Evolutionary conservation across 2,113 vertebrate genomes (phyloP).

Genomic region (Dipodomys merriami): DNA sequence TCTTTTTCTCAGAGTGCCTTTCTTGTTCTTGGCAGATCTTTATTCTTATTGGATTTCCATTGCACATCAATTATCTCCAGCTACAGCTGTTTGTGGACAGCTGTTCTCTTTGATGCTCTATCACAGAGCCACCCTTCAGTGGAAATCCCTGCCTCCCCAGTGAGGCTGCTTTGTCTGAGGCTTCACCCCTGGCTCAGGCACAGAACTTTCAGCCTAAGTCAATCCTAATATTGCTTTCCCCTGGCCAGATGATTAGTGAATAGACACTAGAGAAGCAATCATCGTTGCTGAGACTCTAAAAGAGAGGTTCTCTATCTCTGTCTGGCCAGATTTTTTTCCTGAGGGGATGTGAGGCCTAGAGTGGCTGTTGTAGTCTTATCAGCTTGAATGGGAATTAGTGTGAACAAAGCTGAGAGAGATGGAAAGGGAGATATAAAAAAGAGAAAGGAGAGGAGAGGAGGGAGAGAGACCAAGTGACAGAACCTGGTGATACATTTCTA

Average conservation of each 20-base stretch:
- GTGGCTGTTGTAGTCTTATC: not conserved
- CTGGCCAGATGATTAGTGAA: not conserved
- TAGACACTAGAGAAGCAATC: not conserved
- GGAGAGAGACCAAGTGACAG: too few relatives aligned
- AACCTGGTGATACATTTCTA: not conserved
- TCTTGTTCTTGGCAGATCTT: conserved; percentile 11
- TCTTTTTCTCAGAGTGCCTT: not conserved
- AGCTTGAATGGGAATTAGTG: conserved; percentile 13
- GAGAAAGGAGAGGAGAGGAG: fast-evolving
- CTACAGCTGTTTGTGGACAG: conserved; percentile 69
- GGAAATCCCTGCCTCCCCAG: conserved; percentile 20
- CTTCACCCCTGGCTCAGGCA: not conserved
- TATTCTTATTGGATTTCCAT: conserved; percentile 19
- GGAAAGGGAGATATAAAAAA: not conserved
- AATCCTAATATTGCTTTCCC: not conserved
- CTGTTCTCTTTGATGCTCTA: conserved; percentile 49
- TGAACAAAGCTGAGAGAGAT: not conserved
- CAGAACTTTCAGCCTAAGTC: not conserved
- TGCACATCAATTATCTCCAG: conserved; percentile 48
- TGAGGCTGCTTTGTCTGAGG: not conserved
- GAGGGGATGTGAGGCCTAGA: not conserved
- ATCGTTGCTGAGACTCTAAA: not conserved
- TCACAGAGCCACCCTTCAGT: not conserved
- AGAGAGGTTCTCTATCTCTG: conserved; percentile 3
- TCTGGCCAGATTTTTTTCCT: not conserved